These are phyloP conservation scores for Aphelenchoides besseyi DNA, from an alignment of 1,140 invertebrate species.

Conservation along the genomic window DNA sequence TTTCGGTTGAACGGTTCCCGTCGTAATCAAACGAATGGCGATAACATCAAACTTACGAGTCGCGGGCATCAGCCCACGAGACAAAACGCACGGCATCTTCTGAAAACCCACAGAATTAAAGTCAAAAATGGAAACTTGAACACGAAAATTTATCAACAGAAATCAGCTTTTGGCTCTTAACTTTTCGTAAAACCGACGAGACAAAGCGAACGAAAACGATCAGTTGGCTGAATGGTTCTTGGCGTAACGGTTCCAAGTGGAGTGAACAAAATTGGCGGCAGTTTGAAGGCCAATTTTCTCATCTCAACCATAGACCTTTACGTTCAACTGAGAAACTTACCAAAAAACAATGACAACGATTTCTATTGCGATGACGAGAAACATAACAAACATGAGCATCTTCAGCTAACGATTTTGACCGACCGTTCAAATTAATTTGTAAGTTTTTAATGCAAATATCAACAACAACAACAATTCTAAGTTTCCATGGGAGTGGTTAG, in stretches of 20 bases:
- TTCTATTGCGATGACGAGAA: neutral
- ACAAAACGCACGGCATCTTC: neutral
- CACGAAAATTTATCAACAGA: neutral
- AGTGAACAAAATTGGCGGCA: neutral
- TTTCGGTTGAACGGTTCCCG: slow-evolving; percentile 7
- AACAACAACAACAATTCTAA: slow-evolving; percentile 7
- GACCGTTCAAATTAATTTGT: neutral
- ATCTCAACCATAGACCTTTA: too few species aligned
- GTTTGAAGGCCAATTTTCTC: too few species aligned
- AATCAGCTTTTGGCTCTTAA: neutral
- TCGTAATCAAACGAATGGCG: neutral
- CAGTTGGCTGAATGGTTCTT: neutral
- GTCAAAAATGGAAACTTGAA: neutral
- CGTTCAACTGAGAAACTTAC: neutral
- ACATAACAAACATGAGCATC: too few species aligned
- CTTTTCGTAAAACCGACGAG: too few species aligned
- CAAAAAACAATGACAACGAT: slow-evolving; percentile 23
- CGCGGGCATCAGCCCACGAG: neutral
- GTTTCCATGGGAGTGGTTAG: neutral
- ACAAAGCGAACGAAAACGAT: neutral
- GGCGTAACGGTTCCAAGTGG: slow-evolving; percentile 1
- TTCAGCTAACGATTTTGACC: slow-evolving; percentile 21
- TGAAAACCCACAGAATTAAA: neutral
- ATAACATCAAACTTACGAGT: neutral
- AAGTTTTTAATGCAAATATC: neutral